Evolutionary conservation across 92 coral and sea anemone genomes (phyloP), one percentile per base, ranked within the genome.

Genomic region (Diadumene lineata): DNA sequence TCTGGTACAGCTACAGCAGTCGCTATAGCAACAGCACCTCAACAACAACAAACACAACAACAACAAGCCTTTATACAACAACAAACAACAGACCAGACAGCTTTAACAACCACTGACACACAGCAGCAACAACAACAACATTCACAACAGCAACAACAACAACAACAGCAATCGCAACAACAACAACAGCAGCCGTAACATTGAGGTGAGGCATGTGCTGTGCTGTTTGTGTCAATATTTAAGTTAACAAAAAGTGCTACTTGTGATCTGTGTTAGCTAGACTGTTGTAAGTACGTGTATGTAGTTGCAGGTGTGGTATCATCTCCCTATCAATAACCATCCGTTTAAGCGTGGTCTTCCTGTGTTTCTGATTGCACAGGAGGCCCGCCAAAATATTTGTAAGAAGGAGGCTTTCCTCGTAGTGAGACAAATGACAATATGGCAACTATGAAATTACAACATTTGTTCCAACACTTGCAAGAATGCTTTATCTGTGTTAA

Each of bases 21-120:
- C 22, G 88, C 97, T 19, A 91, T 91, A 78, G 90, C 92, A 79
- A 69, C 89, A 19, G 88, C 97, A 1, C 97, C 97, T 9, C 94
- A 89, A 62, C 79, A 75, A n/a, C 76, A 53, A 56, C 76, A 55
- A 21, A 38, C 2, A 30, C 64, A 58, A 50, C 74, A 55, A 46
- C 80, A 75, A 75, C 80, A 43, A 50, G 28, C 69, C 0, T 78
- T 78, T 68, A 91, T 91, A 21, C 92, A 84, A 60, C 97, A 91
- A 21, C 97, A 79, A 73, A 75, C 85, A 22, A 69, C 88, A 25
- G 97, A 91, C 26, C 97, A 91, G 68, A 76, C 97, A 7, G 70
- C 88, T 38, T 77, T 91, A 38, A 29, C 97, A 11, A 67, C 85
- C 57, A 65, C 87, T 13, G 97, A 91, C 48, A 68, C 82, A 26